Percentiles rank a stretch among this genome's conserved stretches.
Evolutionary conservation across 2,113 vertebrate species (phyloP).

Genomic region (Urocynchramus pylzowi): DNA sequence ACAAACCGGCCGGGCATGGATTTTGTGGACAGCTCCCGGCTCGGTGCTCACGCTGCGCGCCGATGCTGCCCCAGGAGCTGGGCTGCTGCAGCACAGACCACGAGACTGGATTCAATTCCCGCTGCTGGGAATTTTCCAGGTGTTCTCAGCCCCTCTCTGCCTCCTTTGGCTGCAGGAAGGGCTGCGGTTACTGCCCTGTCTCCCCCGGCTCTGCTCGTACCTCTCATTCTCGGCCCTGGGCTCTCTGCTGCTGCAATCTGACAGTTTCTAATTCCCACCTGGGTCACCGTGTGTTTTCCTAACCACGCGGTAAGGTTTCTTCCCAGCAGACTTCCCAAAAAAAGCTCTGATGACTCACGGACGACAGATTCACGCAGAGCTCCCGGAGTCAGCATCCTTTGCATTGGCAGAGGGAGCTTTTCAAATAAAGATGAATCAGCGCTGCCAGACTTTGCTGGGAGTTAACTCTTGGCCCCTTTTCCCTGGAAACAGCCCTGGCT

Average conservation of each 20-base stretch:
- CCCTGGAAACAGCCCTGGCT: not conserved
- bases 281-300: rapidly evolving
- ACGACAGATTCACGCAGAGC: not conserved
- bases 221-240: rapidly evolving
- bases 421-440: not conserved
- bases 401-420: not conserved
- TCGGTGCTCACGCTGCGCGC: rapidly evolving
- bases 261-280: rapidly evolving
- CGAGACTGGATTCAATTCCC: rapidly evolving
- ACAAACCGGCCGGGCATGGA: rapidly evolving
- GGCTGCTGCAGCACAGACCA: not conserved
- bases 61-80: rapidly evolving
- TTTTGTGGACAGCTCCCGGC: not conserved
- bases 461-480: not conserved
- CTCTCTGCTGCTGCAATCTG: not conserved
- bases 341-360: not conserved
- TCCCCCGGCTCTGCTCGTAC: rapidly evolving
- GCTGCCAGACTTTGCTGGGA: not conserved
- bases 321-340: not conserved
- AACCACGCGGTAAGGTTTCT: rapidly evolving
- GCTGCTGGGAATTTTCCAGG: not conserved
- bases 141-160: not conserved
- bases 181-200: not conserved
- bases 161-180: not conserved
- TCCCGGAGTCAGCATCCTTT: not conserved